Evolutionary conservation across 2,888 invertebrate genomes (phyloP), one percentile per base, ranked within the genome.

Genomic region (Synergus laeviventris): DNA sequence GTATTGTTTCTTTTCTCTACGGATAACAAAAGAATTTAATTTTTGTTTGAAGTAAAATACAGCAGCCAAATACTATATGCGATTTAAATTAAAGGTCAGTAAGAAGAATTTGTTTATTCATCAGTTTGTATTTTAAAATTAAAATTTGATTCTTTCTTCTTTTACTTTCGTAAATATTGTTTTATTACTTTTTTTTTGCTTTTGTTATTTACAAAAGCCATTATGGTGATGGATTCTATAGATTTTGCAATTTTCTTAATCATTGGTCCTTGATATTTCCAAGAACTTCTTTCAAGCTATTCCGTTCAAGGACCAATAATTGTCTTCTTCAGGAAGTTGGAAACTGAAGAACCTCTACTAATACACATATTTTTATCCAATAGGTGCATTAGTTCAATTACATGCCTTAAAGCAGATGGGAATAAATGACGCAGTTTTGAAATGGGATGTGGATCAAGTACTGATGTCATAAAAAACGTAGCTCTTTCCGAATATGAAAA

Each of bases 361-460:
- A 59, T 24, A 59, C 11, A 24, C 24, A 5, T 38, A n/a, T 62
- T 62, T 62, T 38, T 8, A 14, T 62, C 18, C n/a, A n/a, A 70
- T 31, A 70, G 70, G 14, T 31, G 31, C 70, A 70, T 70, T 70
- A 70, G 66, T 70, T 70, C 49, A 49, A 70, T 70, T 70, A 70
- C 31, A 8, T 36, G 18, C 9, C 36, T 49, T 70, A 31, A 70
- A 70, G 31, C 70, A 70, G 31, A 70, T 70, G 70, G 70, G 12
- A 70, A 70, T 70, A 49, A 70, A 49, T 70, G 31, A 49, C 9
- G 49, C 45, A 18, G 61, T 64, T 45, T 77, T 75, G 80, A 73
- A 39, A 85, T 85, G 85, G 85, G 85, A 70, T 85, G 85, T 74
- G 79, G 81, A 62, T 80, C 85, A 21, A 85, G 85, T 70, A 85